Conservation (phyloP, 37 sponge, comb jelly and placozoan species). For the Eunapius fragilis region DNA sequence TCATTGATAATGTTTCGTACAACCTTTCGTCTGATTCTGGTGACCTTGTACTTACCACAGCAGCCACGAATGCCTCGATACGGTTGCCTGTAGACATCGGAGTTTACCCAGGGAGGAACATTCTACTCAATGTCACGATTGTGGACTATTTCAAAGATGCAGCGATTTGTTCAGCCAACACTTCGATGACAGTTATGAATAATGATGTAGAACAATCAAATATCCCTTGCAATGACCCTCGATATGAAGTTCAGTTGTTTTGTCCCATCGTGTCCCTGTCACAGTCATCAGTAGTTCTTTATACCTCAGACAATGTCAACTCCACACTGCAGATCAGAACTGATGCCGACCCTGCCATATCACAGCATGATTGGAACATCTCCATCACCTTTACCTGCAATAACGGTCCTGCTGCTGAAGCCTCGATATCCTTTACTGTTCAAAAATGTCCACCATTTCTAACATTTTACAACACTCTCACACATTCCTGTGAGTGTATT, state of each 20-base stretch:
- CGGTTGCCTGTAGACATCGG: not conserved
- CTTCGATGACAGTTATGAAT: not conserved
- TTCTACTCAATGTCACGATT: not conserved
- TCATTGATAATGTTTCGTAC: not conserved
- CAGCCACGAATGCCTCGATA: not conserved
- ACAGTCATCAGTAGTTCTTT: not conserved
- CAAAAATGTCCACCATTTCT: not conserved
- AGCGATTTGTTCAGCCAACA: not conserved
- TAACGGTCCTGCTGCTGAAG: not conserved
- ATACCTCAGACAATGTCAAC: not conserved
- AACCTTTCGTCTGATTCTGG: slow-evolving; percentile 2
- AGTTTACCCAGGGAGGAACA: not conserved
- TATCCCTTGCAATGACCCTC: not conserved
- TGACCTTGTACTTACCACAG: not conserved
- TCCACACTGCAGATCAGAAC: not conserved
- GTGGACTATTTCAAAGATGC: not conserved
- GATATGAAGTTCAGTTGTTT: not conserved
- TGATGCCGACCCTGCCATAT: not conserved
- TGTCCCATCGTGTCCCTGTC: not conserved
- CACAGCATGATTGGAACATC: not conserved
- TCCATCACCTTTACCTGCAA: not conserved
- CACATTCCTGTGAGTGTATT: not conserved
- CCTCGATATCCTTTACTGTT: not conserved
- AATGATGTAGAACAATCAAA: not conserved
- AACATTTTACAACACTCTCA: not conserved